Conservation (phyloP, 2,797 vertebrate species). For the Erethizon dorsatum region DNA sequence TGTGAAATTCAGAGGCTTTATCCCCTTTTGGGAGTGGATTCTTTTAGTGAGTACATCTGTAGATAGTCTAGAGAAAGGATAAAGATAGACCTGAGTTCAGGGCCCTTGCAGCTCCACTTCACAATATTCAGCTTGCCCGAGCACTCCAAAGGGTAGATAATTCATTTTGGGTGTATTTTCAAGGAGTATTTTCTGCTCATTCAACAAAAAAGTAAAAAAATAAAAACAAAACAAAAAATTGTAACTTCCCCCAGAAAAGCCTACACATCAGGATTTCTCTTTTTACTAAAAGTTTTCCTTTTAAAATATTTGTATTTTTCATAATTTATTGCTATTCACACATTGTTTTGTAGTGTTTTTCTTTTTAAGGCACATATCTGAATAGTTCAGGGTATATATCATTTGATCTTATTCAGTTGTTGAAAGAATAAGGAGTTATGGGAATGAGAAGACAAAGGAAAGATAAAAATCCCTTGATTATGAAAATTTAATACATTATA, state of each 20-base stretch:
- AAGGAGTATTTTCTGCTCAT: neutral
- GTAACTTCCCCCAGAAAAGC: neutral
- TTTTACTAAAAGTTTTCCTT: slow-evolving; percentile 20
- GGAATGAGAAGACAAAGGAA: neutral
- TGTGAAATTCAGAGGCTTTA: neutral
- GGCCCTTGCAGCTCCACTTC: neutral
- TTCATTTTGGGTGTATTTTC: neutral
- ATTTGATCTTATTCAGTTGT: neutral
- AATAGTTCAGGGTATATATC: neutral
- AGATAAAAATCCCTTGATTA: slow-evolving; percentile 12
- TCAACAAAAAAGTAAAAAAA: neutral
- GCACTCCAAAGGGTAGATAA: no score
- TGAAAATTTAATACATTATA: neutral
- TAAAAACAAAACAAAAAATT: neutral
- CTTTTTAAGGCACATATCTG: neutral
- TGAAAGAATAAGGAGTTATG: neutral
- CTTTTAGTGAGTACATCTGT: neutral
- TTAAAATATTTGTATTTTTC: neutral
- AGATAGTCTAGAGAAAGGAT: neutral
- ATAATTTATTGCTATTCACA: neutral
- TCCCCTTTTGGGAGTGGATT: neutral
- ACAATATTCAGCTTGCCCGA: neutral
- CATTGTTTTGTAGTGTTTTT: neutral
- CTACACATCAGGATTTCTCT: neutral
- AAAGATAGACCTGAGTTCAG: neutral